Evolutionary conservation across 2,797 vertebrate genomes (phyloP).

Genomic region (Harpagifer antarcticus): DNA sequence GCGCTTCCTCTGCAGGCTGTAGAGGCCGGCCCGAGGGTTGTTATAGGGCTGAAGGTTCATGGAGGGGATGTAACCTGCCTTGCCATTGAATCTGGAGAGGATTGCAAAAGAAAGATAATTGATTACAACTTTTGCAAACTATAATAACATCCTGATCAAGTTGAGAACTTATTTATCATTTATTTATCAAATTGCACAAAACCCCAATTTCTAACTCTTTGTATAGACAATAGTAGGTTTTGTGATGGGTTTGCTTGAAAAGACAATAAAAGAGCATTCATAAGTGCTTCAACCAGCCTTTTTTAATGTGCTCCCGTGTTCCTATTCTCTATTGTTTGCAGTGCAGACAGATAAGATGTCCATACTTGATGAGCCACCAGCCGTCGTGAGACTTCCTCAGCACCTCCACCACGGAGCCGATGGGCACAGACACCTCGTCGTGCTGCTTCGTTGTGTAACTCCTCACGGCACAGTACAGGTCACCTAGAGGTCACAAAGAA

Average conservation of each 20-base stretch:
- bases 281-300: not conserved
- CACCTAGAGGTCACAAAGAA: constrained; percentile 67
- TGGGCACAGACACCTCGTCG: constrained; percentile 89
- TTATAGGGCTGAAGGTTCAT: constrained; percentile 89
- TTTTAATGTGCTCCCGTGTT: not conserved
- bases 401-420: constrained; percentile 87
- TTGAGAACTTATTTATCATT: not conserved
- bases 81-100: constrained; percentile 83
- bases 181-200: too few species aligned
- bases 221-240: not conserved
- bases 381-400: constrained; percentile 86
- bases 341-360: not conserved
- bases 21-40: constrained; percentile 84
- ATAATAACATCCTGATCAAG: not conserved
- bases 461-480: constrained; percentile 82
- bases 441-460: constrained; percentile 80
- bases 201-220: too few species aligned
- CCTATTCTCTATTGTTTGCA: not conserved
- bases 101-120: not conserved
- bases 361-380: constrained; percentile 94
- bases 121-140: not conserved
- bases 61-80: constrained; percentile 88
- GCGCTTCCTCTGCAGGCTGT: constrained; percentile 61
- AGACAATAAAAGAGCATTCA: not conserved
- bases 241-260: not conserved